phyloP scores from a whole-genome alignment of 2,113 vertebrate genomes.

The Dendrocopos noguchii region DNA sequence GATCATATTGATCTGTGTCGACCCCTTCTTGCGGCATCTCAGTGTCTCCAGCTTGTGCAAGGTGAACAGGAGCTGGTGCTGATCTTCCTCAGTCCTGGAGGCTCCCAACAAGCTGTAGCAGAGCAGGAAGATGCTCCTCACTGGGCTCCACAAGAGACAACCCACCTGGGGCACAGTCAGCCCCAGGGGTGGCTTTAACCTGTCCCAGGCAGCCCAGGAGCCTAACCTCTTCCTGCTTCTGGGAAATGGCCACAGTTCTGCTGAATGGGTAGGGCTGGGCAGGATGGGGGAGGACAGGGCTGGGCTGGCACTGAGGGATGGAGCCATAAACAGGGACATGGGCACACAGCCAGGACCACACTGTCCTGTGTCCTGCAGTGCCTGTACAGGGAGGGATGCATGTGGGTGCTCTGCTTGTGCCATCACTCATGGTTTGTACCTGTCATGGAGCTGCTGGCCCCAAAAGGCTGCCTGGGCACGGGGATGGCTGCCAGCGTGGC shows the following conservation, averaged over 20 bases:
- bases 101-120: background rate
- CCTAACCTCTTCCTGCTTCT: background rate
- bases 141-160: background rate
- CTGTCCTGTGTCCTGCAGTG: background rate
- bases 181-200: fast-evolving
- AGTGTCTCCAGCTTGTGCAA: background rate
- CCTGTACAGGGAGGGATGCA: background rate
- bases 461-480: fast-evolving
- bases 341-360: fast-evolving
- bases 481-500: background rate
- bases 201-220: background rate
- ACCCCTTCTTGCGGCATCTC: too few relatives aligned
- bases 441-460: background rate
- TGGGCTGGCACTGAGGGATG: background rate
- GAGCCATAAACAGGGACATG: fast-evolving
- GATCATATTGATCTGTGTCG: too few relatives aligned
- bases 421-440: background rate
- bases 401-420: background rate
- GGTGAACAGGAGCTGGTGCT: background rate
- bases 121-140: background rate
- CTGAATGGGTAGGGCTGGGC: background rate
- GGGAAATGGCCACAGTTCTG: background rate
- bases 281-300: background rate
- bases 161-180: background rate
- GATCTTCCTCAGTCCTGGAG: background rate